Evolutionary conservation across 1,140 invertebrate genomes (phyloP), one percentile per base, ranked within the genome.

Genomic region (Ectropis grisescens): DNA sequence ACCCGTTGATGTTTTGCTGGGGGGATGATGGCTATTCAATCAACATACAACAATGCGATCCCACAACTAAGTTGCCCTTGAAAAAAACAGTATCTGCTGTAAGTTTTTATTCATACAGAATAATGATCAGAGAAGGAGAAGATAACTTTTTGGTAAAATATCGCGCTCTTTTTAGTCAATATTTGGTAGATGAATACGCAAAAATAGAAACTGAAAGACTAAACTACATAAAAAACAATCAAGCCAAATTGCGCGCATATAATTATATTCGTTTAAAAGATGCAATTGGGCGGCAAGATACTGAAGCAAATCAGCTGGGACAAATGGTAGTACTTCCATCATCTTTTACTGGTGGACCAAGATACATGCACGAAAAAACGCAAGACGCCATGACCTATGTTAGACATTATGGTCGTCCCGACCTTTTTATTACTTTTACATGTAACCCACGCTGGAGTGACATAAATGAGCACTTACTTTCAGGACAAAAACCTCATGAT

Each of bases 81-180:
- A 61, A 50, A 35, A 64, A 75, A 35, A 78, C 70, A 46, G 54
- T 80, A 19, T 60, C 49, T 36, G 41, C 64, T 11, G 69, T 68
- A 50, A 48, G 72, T 41, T 82, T 53, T 42, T 82, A 82, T 49
- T 47, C 64, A 29, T 74, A 81, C 45, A 43, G 58, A 16, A 37
- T 76, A 29, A 71, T 68, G 33, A 22, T 11, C 2, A 29, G 31
- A 23, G 13, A 37, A 23, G 27, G 31, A 15, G 41, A 44, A 38
- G n/a, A n/a, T n/a, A n/a, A n/a, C n/a, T n/a, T n/a, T n/a, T n/a
- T n/a, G n/a, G n/a, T n/a, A n/a, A n/a, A n/a, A n/a, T 44, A 24
- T 22, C 16, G 41, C 16, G 11, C 34, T 23, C 34, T 33, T 12
- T 44, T 37, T 25, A 44, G 31, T 33, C 35, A 32, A 33, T 29